A percentile compares a stretch with the other conserved stretches of the same genome.
These are phyloP conservation scores for Phocoena sinus DNA, from an alignment of 2,113 vertebrate species.

Conservation along the genomic window DNA sequence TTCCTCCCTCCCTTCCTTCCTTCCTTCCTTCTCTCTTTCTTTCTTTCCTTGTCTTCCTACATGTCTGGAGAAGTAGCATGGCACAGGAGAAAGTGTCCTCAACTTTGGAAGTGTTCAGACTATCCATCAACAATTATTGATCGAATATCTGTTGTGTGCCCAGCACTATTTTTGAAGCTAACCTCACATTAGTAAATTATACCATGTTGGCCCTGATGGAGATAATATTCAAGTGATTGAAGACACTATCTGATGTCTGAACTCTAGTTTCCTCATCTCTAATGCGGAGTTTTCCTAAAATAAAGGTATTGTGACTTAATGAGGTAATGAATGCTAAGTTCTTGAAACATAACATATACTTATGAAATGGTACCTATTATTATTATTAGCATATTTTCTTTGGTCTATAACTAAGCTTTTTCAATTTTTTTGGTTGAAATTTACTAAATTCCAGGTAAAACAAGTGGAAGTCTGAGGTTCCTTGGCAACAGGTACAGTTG, in stretches of 20 bases:
- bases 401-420: not conserved
- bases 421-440: not conserved
- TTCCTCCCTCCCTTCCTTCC: accelerated
- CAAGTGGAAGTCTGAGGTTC: not conserved
- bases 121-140: not conserved
- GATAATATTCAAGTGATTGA: not conserved
- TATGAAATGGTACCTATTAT: not conserved
- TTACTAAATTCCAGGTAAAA: not conserved
- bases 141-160: not conserved
- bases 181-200: not conserved
- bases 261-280: not conserved
- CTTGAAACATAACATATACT: not conserved
- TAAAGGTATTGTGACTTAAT: not conserved
- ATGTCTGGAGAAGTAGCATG: not conserved
- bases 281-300: not conserved
- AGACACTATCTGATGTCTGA: not conserved
- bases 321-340: not conserved
- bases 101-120: not conserved
- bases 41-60: not conserved
- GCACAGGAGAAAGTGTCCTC: not conserved
- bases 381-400: not conserved
- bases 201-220: not conserved
- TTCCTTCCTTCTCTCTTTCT: accelerated
- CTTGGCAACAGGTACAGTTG: not conserved
- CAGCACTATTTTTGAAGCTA: not conserved